These are phyloP conservation scores for Pristionchus fissidentatus DNA, from an alignment of 2,888 invertebrate species.

Conservation along the genomic window DNA sequence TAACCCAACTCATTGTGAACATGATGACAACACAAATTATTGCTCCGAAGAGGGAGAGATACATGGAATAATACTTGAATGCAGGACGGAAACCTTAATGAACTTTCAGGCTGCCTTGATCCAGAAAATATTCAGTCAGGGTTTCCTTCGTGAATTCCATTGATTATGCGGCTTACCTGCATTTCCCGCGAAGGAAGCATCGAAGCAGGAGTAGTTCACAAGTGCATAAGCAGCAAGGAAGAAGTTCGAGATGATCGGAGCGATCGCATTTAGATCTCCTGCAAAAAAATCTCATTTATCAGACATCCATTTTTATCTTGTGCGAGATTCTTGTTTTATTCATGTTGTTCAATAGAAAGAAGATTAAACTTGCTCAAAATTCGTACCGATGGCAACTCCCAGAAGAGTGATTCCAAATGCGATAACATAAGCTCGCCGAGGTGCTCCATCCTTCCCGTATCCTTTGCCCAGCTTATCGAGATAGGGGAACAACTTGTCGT, in stretches of 20 bases:
- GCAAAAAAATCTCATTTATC: constrained; percentile 8
- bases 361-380: constrained; percentile 63
- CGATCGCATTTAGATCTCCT: constrained; percentile 89
- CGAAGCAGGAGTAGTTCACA: constrained; percentile 93
- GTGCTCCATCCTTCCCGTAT: constrained; percentile 79
- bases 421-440: constrained; percentile 89
- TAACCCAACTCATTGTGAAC: constrained; percentile 78
- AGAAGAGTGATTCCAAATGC: constrained; percentile 89
- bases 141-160: neutral
- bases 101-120: neutral
- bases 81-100: constrained; percentile 73
- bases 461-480: constrained; percentile 85
- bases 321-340: too few species aligned
- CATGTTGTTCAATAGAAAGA: neutral
- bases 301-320: too few species aligned
- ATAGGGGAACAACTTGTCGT: constrained; percentile 93
- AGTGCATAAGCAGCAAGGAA: constrained; percentile 92
- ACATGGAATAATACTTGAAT: constrained; percentile 86
- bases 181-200: constrained; percentile 87
- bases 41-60: constrained; percentile 88
- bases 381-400: constrained; percentile 88
- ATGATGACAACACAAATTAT: constrained; percentile 78
- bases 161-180: constrained; percentile 72
- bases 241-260: constrained; percentile 92
- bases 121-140: neutral